A percentile compares a stretch with the other conserved stretches of the same genome.
These are phyloP conservation scores for Taeniopygia guttata DNA, from an alignment of 2,797 vertebrate species.

Conservation along the genomic window DNA sequence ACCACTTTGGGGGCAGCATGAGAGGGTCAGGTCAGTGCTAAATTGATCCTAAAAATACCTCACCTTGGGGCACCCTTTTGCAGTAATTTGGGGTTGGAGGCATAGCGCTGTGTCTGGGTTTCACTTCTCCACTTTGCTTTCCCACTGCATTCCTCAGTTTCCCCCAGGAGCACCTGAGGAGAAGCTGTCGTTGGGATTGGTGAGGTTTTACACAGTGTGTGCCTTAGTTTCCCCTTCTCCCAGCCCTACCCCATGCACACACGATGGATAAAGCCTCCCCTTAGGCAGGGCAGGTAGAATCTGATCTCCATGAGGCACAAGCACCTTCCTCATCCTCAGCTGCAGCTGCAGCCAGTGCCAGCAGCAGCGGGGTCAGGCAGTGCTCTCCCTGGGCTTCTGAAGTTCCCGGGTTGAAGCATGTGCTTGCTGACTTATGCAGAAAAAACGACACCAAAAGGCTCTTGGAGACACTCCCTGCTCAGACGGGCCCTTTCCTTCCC, in stretches of 20 bases:
- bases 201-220: neutral
- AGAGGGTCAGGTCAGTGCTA: neutral
- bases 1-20: rapidly evolving
- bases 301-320: neutral
- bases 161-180: neutral
- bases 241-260: rapidly evolving
- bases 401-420: neutral
- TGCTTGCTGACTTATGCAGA: neutral
- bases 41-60: neutral
- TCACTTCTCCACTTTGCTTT: neutral
- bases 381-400: neutral
- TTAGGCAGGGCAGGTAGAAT: neutral
- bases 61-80: neutral
- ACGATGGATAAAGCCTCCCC: neutral
- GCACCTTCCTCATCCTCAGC: neutral
- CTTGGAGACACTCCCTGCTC: neutral
- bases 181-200: rapidly evolving
- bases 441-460: neutral
- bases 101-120: neutral
- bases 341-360: rapidly evolving
- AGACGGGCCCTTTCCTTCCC: neutral
- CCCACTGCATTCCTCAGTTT: neutral
- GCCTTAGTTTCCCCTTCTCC: neutral
- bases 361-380: rapidly evolving
- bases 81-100: neutral